Percentiles rank a stretch among this genome's conserved stretches.
These are phyloP conservation scores for Caenorhabditis doughertyi DNA, from an alignment of 2,888 invertebrate genomes.

Conservation along the genomic window DNA sequence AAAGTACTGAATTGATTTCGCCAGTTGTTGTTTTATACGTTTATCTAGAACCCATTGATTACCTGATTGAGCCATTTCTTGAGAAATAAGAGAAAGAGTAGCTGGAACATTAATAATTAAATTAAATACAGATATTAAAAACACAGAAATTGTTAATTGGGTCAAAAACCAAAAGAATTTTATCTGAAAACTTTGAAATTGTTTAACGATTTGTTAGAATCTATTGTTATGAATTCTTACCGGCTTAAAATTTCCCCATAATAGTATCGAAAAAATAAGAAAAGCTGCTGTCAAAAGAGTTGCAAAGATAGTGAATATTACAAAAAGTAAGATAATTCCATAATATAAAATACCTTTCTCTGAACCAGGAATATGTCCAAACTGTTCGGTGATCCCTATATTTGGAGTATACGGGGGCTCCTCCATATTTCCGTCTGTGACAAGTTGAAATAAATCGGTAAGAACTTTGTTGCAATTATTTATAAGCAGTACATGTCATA, in stretches of 20 bases:
- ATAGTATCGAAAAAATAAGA: neutral
- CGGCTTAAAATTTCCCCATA: conserved; percentile 11
- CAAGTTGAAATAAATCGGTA: no score
- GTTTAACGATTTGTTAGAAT: neutral
- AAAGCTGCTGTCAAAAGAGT: conserved; percentile 8
- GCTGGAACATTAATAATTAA: conserved; percentile 20
- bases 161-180: conserved; percentile 17
- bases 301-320: neutral
- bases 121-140: conserved; percentile 2
- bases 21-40: no score
- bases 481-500: no score
- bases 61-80: conserved; percentile 9
- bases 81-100: neutral
- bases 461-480: no score
- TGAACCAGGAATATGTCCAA: neutral
- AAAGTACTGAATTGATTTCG: no score
- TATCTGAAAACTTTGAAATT: neutral
- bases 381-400: no score
- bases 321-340: neutral
- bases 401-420: no score
- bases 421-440: no score
- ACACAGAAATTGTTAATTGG: conserved; percentile 9
- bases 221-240: no score
- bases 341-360: neutral
- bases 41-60: no score